Evolutionary conservation across 2,113 vertebrate species (phyloP).

Genomic region (Notothenia coriiceps): DNA sequence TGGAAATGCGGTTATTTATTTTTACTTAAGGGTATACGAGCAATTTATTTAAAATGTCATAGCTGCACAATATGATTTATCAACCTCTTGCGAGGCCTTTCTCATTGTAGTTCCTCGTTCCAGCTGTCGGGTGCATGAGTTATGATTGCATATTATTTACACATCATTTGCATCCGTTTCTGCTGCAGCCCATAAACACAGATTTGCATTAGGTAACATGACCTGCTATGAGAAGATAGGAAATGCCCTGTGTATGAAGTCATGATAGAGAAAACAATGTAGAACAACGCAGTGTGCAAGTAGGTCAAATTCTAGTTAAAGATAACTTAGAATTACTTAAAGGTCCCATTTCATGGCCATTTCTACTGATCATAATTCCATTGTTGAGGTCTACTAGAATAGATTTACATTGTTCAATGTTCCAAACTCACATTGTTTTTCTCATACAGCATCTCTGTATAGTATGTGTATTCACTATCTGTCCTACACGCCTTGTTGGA

Average conservation of each 20-base stretch:
- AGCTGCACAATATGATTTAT: slow-evolving; percentile 31
- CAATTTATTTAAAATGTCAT: slow-evolving; percentile 34
- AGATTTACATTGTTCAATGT: too few species aligned
- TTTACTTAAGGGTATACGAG: slow-evolving; percentile 13
- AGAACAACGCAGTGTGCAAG: slow-evolving; percentile 25
- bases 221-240: not conserved
- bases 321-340: slow-evolving; percentile 17
- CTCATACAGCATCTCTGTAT: too few species aligned
- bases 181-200: slow-evolving; percentile 6
- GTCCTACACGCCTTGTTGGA: too few species aligned
- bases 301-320: slow-evolving; percentile 17
- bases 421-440: too few species aligned
- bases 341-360: too few species aligned
- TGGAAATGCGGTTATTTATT: slow-evolving; percentile 20
- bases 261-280: not conserved
- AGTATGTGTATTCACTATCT: too few species aligned
- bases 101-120: slow-evolving; percentile 19
- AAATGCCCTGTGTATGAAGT: not conserved
- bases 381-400: too few species aligned
- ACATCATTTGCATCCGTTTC: slow-evolving; percentile 5
- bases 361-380: too few species aligned
- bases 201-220: slow-evolving; percentile 12
- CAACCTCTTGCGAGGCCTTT: slow-evolving; percentile 12
- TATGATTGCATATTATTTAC: slow-evolving; percentile 36
- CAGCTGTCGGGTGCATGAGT: not conserved